Base-by-base conservation (phyloP, 2,888 invertebrate species). In the Strigamia maritima region DNA sequence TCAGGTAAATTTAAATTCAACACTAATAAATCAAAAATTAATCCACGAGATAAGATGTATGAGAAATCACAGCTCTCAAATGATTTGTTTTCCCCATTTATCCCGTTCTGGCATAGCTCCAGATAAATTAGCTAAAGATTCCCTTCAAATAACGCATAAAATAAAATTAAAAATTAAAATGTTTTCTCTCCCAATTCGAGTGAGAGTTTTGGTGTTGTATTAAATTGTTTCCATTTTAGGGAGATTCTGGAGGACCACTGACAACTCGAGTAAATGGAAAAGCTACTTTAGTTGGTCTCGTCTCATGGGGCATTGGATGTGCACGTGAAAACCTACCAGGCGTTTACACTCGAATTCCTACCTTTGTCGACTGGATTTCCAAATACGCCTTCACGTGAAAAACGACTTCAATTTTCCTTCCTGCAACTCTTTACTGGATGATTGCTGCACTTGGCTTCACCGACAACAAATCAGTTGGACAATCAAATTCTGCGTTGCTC, bases 291-390 rank as follows among this genome's bases (percentile, higher is more conserved):
- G 93, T 95, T 49, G 95, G 95, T 0, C 89, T 95, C 0, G 95
- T 94, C 0, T 94, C 94, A 0, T 95, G 95, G 95, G 94, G 94
- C 80, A 95, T 95, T 82, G 94, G 94, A 79, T 95, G 95, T 83
- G 95, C 95, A 0, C 88, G 95, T 0, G 94, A 95, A 83, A 94
- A 95, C 83, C 86, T 95, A 8, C 95, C 95, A 0, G 95, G 95
- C 1, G 95, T 95, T 6, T 95, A 95, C 85, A 95, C 95, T 0
- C 95, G 95, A 84, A 94, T 95, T 84, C 94, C 95, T 85, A 93
- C 93, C 85, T 95, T 95, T 85, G 94, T 94, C 82, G 94, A 94
- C 24, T 95, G 95, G 95, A 92, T 95, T 40, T 79, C 79, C 79
- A 79, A 79, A 40, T 79, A 78, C 78, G 38, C 54, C 28, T 78